Evolutionary conservation across 2,888 invertebrate species (phyloP).

Genomic region (Athalia cordata): DNA sequence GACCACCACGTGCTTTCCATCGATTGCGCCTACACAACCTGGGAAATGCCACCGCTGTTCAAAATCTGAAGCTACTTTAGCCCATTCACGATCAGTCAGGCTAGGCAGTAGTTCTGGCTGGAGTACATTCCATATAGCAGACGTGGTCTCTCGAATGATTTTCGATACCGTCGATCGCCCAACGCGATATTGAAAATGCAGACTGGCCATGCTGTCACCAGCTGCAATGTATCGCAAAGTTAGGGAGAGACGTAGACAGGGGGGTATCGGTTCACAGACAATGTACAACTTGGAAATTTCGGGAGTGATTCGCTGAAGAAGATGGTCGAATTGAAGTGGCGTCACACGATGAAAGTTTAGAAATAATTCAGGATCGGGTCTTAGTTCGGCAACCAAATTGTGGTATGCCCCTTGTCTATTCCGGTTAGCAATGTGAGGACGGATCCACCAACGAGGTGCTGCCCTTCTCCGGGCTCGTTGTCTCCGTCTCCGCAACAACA

Average conservation of each 20-base stretch:
- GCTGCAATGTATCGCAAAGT: slow-evolving; percentile 14
- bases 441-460: not conserved
- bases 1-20: slow-evolving; percentile 7
- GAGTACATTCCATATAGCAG: not conserved
- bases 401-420: not conserved
- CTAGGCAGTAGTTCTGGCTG: slow-evolving; percentile 4
- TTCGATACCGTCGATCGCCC: not conserved
- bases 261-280: not conserved
- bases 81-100: not conserved
- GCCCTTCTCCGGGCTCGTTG: not conserved
- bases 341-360: not conserved
- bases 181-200: not conserved
- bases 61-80: slow-evolving; percentile 3
- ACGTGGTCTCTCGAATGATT: not conserved
- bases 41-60: slow-evolving; percentile 35
- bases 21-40: slow-evolving; percentile 38
- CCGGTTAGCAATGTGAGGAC: not conserved
- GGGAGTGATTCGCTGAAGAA: not conserved
- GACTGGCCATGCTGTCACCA: slow-evolving; percentile 5
- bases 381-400: slow-evolving; percentile 1
- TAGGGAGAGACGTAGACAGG: slow-evolving; percentile 20
- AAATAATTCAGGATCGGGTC: slow-evolving; percentile 1
- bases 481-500: not conserved
- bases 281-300: not conserved
- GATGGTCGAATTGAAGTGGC: not conserved